Base-by-base conservation (phyloP, 2,113 vertebrate species). In the Saccopteryx bilineata region DNA sequence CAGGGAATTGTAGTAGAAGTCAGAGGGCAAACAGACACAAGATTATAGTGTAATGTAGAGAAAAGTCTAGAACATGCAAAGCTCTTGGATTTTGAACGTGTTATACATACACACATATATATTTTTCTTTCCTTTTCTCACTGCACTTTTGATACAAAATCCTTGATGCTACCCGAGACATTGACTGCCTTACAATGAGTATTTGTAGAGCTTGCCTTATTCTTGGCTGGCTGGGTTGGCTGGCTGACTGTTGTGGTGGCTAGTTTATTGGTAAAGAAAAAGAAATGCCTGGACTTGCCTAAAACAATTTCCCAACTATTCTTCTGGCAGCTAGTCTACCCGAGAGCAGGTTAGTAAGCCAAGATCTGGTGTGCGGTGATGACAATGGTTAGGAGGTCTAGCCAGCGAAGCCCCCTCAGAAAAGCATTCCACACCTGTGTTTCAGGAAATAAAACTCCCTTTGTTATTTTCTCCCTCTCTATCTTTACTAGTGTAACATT, bases 251-350 rank as follows among this genome's bases (percentile, higher is more conserved):
- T 98, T 39, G 94, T 97, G 98, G 96, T 98, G 98, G 96, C 96
- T 97, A 96, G 97, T 95, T 98, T 98, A 98, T 98, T 98, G 98
- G 97, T 97, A 96, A 88, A 91, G 89, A 95, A 96, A 98, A 98
- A 95, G 92, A 98, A 98, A 97, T 97, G 97, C 97, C 98, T 98
- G 91, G 97, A 98, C 98, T 97, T 94, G 98, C 95, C 96, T 95
- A 81, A 86, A 93, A 98, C 84, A 96, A 93, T 97, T 97, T 97
- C 97, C 95, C 97, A 97, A 97, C 93, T 96, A 74, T 96, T 97
- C 96, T 94, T 97, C 58, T 17, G 96, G 96, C 97, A 98, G 97
- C 98, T 98, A 98, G 90, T 96, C 95, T 95, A 80, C 3, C 94
- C 96, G 92, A 66, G 91, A 94, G 95, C 72, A 48, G 50, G 88